Base-by-base conservation (phyloP, 2,113 vertebrate genomes). In the Barbus barbus region DNA sequence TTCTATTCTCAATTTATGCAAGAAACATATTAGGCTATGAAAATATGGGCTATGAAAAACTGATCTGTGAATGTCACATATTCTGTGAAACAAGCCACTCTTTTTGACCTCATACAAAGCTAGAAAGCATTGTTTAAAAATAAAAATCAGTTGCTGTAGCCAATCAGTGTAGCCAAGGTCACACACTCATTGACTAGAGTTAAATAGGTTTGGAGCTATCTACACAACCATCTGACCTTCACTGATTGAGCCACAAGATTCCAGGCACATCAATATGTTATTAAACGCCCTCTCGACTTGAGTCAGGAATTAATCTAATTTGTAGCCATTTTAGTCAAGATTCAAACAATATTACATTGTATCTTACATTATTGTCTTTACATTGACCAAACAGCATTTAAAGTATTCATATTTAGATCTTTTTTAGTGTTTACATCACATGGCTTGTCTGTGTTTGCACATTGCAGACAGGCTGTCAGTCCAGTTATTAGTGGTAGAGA, bases 181-280 rank as follows among this genome's bases (percentile, higher is more conserved):
- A 12, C 22, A 46, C n/a, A 3, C n/a, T 26, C 44, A 48, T 28
- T 74, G 72, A 74, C 41, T 4, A 31, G 24, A 28, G 6, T 48
- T 74, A 36, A 12, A 38, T 0, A 22, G 41, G 41, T 24, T 28
- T 26, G n/a, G 1, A 2, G 44, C 44, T 1, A 77, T 56, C 18
- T 31, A 77, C 48, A 77, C 48, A n/a, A 36, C 16, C 74, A 56
- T 77, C 74, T 77, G 74, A 36, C 74, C 74, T 77, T 33, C 46
- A 77, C 1, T 33, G 48, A 77, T 28, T 18, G 28, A 28, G 8
- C 26, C 26, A 33, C 74, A 56, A 56, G 46, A 56, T 16, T 77
- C 8, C 48, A 56, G 46, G 31, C 41, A 7, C 0, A 48, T 74
- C 72, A 48, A 74, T 74, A 14, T 72, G n/a, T 9, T 28, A 46